A percentile compares a stretch with the other conserved stretches of the same genome.
Evolutionary conservation across 1,140 invertebrate species (phyloP).

Genomic region (Caenorhabditis inopinata): DNA sequence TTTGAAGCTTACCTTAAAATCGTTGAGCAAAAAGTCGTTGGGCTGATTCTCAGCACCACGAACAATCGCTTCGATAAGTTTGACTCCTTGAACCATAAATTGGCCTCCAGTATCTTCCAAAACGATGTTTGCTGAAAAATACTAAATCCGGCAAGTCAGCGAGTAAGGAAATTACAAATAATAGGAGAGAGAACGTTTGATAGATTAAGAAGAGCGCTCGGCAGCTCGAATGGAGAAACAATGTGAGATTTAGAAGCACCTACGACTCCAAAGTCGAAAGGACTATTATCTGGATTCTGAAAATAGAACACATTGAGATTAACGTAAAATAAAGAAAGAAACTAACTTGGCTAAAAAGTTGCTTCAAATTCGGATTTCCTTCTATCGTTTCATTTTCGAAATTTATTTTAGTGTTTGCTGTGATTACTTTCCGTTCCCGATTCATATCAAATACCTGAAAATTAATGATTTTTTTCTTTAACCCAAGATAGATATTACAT

Average conservation of each 20-base stretch:
- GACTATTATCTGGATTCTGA: conserved; percentile 13
- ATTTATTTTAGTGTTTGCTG: background rate
- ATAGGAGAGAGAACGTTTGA: background rate
- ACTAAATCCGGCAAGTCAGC: background rate
- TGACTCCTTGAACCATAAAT: conserved; percentile 11
- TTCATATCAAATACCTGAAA: conserved; percentile 2
- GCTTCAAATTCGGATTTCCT: background rate
- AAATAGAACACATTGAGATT: background rate
- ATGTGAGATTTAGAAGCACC: background rate
- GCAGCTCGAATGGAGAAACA: conserved; percentile 35
- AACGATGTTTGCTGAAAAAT: background rate
- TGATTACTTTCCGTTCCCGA: background rate
- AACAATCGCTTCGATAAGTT: background rate
- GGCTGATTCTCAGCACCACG: conserved; percentile 14
- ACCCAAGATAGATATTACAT: no score
- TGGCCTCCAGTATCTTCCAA: background rate
- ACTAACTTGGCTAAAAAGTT: background rate
- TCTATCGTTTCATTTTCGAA: background rate
- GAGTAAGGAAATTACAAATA: no score
- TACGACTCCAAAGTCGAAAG: conserved; percentile 28
- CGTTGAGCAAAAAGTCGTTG: background rate
- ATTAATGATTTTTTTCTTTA: no score
- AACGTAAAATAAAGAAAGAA: background rate
- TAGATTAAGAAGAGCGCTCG: background rate
- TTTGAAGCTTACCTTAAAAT: background rate